Base-by-base conservation (phyloP, 2,113 vertebrate genomes). In the Picathartes gymnocephalus region DNA sequence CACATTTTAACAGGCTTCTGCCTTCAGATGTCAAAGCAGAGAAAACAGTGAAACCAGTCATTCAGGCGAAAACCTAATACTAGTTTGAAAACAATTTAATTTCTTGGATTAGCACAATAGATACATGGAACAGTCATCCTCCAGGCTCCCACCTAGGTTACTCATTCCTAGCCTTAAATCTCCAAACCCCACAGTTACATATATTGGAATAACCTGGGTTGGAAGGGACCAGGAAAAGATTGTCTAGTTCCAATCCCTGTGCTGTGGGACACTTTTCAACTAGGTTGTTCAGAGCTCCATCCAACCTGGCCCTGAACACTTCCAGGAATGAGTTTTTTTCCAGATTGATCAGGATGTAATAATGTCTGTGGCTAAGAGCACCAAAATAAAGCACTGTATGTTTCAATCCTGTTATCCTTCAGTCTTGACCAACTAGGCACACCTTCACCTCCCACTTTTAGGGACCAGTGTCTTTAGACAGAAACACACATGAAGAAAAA, bases 401-500 rank as follows among this genome's bases (percentile, higher is more conserved):
- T 68, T 84, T 77, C 60, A 84, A 60, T 6, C 25, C 27, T 17
- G 4, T 37, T 65, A 13, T 19, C 10, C 54, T 89, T 62, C 66
- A 44, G 2, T 28, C 60, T 47, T 64, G 48, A 71, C 33, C 51
- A 42, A 27, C 12, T 4, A 70, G 33, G 51, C 11, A 71, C 13
- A 68, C 8, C 11, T 71, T 62, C 56, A 50, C 18, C 33, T 84
- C 19, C 14, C 37, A 42, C 31, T 65, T 73, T 66, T 30, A 74
- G 51, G 35, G 47, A 19, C 9, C n/a, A 25, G 7, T 2, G 11
- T 57, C 58, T 42, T 45, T 16, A 69, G 22, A 82, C 10, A 77
- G 58, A 5, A 58, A 20, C 7, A 35, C 13, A 25, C 0, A 0
- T 30, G 30, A 77, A 82, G 30, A 79, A 56, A 45, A 4, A 6